A percentile compares a stretch with the other conserved stretches of the same genome.
These are phyloP conservation scores for Arothron firmamentum DNA, from an alignment of 2,113 vertebrate species.

Conservation along the genomic window DNA sequence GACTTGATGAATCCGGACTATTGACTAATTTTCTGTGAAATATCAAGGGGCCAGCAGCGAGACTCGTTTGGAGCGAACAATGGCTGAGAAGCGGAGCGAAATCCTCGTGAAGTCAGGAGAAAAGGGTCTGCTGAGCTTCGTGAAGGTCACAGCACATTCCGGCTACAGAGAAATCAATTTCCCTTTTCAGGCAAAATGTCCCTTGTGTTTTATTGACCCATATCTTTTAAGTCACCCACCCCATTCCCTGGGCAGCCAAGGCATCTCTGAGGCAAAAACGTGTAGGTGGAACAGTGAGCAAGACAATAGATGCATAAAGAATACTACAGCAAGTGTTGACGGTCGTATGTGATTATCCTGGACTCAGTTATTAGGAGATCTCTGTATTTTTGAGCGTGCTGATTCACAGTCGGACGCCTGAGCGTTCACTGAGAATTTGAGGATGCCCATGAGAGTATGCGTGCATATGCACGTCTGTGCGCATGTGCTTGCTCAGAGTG, in stretches of 20 bases:
- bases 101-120: slow-evolving; percentile 41
- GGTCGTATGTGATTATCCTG: slow-evolving; percentile 8
- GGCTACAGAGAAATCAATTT: slow-evolving; percentile 65
- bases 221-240: slow-evolving; percentile 60
- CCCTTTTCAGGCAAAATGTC: slow-evolving; percentile 57
- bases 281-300: slow-evolving; percentile 5
- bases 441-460: slow-evolving; percentile 1
- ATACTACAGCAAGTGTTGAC: too few relatives aligned
- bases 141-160: slow-evolving; percentile 62
- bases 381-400: slow-evolving; percentile 14
- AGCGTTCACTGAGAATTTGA: slow-evolving; percentile 14
- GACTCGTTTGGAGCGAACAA: slow-evolving; percentile 35
- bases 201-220: slow-evolving; percentile 70
- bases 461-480: slow-evolving; percentile 7
- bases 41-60: slow-evolving; percentile 13
- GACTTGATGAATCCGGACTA: slow-evolving; percentile 24
- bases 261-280: slow-evolving; percentile 37
- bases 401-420: slow-evolving; percentile 11
- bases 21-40: slow-evolving; percentile 28
- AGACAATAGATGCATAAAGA: background rate
- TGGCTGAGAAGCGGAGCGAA: background rate
- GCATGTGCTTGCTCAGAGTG: slow-evolving; percentile 19
- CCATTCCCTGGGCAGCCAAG: slow-evolving; percentile 39
- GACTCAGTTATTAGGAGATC: background rate
- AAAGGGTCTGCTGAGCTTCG: slow-evolving; percentile 28